Evolutionary conservation across 2,797 vertebrate genomes (phyloP), one percentile per base, ranked within the genome.

Genomic region (Paguma larvata): DNA sequence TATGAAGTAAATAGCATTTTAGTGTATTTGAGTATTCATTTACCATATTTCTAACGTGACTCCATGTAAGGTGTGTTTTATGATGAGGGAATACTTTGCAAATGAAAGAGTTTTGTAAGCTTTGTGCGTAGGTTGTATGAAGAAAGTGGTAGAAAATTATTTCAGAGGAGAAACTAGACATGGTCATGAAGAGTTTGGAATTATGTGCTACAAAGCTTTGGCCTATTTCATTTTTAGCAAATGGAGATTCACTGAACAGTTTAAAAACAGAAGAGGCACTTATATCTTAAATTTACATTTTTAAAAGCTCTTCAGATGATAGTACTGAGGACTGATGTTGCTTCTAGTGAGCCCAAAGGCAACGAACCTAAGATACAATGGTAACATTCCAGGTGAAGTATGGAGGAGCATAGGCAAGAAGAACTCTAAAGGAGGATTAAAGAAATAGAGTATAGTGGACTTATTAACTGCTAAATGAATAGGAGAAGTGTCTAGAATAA

Each of bases 91-190:
- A 7, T 85, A 73, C 21, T 91, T 73, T 78, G 10, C 13, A 82
- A 13, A 10, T 86, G 18, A 63, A 85, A 72, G 6, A 46, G 19
- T 1, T 91, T 67, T 51, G 32, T 32, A 65, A 78, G 5, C 21
- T 77, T 95, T 27, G 4, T 56, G 0, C 48, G 27, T 38, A 68
- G 48, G 0, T 48, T 85, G 8, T 83, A 48, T 70, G n/a, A 95
- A 68, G 4, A 16, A 83, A 83, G 16, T 63, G 3, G 8, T 25
- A 89, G 23, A 67, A 89, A 93, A 70, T 53, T 82, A 18, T 83
- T 91, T 97, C 21, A 67, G 53, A 97, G 46, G 63, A 63, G 6
- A 72, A 94, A 90, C 2, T 63, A 41, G 4, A 75, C 25, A 89
- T 63, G 51, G 27, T 87, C 2, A n/a, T 21, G 13, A 91, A 93